Base-by-base conservation (phyloP, 2,113 vertebrate species). In the Coryphaenoides rupestris region DNA sequence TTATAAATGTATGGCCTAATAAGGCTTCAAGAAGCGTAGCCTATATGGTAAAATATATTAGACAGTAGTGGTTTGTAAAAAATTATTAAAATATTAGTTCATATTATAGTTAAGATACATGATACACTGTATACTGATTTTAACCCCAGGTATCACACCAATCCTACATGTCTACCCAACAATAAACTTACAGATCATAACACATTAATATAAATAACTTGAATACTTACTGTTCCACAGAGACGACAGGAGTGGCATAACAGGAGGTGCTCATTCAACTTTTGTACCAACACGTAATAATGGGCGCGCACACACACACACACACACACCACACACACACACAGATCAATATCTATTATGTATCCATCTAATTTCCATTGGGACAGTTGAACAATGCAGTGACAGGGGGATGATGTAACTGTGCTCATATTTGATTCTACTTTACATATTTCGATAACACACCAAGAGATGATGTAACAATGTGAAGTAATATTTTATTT, bases 271-370 rank as follows among this genome's bases (percentile, higher is more conserved):
- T 72, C 58, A 63, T 13, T 65, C 24, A 65, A 56, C 58, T 23
- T 70, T 61, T 67, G 60, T 62, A 55, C 54, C 56, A 23, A 62
- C 63, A 63, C 58, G n/a, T n/a, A n/a, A n/a, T n/a, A n/a, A n/a
- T n/a, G n/a, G n/a, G n/a, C n/a, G n/a, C n/a, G n/a, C n/a, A 15
- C 47, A 16, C 67, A 56, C 26, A 40, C 53, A 65, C 58, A 74
- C 19, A 61, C n/a, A n/a, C n/a, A n/a, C n/a, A n/a, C n/a, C n/a
- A 15, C 47, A 16, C 67, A 56, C 26, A 40, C 53, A 65, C 58
- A 74, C 19, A 61, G 45, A 60, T 87, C 85, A 73, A 90, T 90
- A 81, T 73, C 63, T 76, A 73, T 66, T 63, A 49, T 33, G 62
- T 40, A 63, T 45, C 28, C 46, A 40, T 52, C 73, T 77, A 87